Evolutionary conservation across 2,113 vertebrate genomes (phyloP), one percentile per base, ranked within the genome.

Genomic region (Petrocephalus zakoni): DNA sequence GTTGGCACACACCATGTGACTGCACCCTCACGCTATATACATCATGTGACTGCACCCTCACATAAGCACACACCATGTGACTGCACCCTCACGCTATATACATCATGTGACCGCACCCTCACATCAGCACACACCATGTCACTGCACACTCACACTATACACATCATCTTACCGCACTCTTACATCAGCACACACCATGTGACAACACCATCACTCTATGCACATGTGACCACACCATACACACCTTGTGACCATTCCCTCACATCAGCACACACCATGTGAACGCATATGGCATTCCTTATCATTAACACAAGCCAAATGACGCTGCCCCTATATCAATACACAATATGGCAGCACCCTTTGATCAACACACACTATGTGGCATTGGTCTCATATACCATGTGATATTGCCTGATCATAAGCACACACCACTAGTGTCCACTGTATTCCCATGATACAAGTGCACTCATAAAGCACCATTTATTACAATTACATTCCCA

Each of bases 1-100:
- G 90, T 82, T 85, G 85, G 64, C 25, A 88, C 37, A 85, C 72
- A 85, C 29, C 87, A 11, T 82, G 37, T 37, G 72, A 78, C 34
- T 5, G 29, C 25, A 37, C n/a, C n/a, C 15, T 75, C 25, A 34
- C 25, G 15, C 34, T 2, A 49, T 49, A 49, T 46, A 51, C 42
- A 49, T 19, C 13, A 83, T 22, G 37, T 47, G 78, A 42, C 1
- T 0, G 81, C 86, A 78, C 42, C n/a, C 68, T 47, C 22, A 52
- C 17, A 68, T 7, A 15, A 88, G 51, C 13, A 85, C n/a, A 53
- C 72, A 82, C 37, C 86, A 13, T 82, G 17, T 22, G 78, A 82
- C 8, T 0, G 21, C 17, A 47, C 34, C 19, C 8, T 21, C 17
- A 21, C 15, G 19, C 15, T 0, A 53, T 15, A 8, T 25, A 85